Percentiles rank a stretch among this genome's conserved stretches.
phyloP scores from a whole-genome alignment of 2,888 invertebrate species.

The Ormyrus pomaceus region DNA sequence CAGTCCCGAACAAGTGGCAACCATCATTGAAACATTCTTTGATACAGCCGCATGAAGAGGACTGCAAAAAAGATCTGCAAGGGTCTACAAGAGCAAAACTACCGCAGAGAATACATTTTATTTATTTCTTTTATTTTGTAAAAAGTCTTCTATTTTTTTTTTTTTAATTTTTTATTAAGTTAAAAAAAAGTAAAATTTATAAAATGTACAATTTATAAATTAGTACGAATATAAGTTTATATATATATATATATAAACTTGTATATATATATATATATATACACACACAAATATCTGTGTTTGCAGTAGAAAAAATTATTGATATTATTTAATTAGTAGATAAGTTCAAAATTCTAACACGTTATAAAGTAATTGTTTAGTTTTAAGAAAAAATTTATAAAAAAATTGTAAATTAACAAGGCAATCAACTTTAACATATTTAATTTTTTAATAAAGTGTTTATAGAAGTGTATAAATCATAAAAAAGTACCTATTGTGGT shows the following conservation, averaged over 20 bases:
- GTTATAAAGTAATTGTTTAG: conserved; percentile 43
- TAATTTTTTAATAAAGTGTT: conserved; percentile 35
- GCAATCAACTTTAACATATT: conserved; percentile 40
- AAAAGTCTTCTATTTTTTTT: not conserved
- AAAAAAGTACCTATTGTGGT: conserved; percentile 33
- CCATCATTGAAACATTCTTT: conserved; percentile 92
- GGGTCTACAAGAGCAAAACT: conserved; percentile 20
- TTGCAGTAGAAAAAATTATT: conserved; percentile 23
- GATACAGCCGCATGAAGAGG: conserved; percentile 86
- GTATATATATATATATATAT: no score
- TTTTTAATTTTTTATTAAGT: not conserved
- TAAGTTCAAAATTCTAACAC: conserved; percentile 12
- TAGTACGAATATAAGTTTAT: no score
- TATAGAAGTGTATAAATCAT: conserved; percentile 25
- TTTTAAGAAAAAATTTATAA: conserved; percentile 30
- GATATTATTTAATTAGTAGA: conserved; percentile 42
- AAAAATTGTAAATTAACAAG: conserved; percentile 42
- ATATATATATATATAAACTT: no score
- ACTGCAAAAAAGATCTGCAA: not conserved
- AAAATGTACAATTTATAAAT: no score
- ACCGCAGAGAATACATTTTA: not conserved
- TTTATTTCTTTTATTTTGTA: not conserved
- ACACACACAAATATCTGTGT: no score
- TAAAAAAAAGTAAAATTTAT: no score
- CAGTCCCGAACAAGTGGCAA: conserved; percentile 88